These are phyloP conservation scores for Pempheris klunzingeri DNA, from an alignment of 2,797 vertebrate species.

Conservation along the genomic window DNA sequence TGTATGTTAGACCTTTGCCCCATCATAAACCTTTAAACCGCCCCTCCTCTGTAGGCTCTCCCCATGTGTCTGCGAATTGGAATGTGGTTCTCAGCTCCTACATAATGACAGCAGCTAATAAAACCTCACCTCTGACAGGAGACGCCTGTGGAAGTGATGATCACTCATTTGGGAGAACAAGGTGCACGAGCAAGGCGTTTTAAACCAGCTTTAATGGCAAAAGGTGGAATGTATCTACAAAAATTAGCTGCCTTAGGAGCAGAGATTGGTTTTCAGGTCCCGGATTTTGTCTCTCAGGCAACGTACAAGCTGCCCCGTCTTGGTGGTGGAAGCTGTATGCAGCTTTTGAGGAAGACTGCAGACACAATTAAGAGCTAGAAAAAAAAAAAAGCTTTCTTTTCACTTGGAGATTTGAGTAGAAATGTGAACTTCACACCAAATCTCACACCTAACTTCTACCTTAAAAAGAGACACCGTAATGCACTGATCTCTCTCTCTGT, in stretches of 20 bases:
- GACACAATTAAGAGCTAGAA: no score
- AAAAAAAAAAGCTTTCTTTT: no score
- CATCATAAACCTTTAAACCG: constrained; percentile 56
- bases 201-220: no score
- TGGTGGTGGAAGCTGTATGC: no score
- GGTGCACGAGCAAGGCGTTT: constrained; percentile 5
- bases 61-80: constrained; percentile 30
- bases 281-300: no score
- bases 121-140: constrained; percentile 40
- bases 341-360: no score
- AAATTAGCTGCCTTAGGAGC: no score
- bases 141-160: constrained; percentile 20
- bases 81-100: constrained; percentile 41
- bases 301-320: no score
- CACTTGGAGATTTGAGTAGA: not conserved
- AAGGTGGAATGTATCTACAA: not conserved
- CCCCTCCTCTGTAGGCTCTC: constrained; percentile 16
- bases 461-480: not conserved
- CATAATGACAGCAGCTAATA: constrained; percentile 34
- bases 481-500: not conserved
- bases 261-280: no score
- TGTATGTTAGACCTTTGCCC: constrained; percentile 68
- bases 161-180: constrained; percentile 27
- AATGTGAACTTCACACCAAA: no score
- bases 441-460: not conserved